Evolutionary conservation across 2,888 invertebrate genomes (phyloP), one percentile per base, ranked within the genome.

Genomic region (Acleris emargana): DNA sequence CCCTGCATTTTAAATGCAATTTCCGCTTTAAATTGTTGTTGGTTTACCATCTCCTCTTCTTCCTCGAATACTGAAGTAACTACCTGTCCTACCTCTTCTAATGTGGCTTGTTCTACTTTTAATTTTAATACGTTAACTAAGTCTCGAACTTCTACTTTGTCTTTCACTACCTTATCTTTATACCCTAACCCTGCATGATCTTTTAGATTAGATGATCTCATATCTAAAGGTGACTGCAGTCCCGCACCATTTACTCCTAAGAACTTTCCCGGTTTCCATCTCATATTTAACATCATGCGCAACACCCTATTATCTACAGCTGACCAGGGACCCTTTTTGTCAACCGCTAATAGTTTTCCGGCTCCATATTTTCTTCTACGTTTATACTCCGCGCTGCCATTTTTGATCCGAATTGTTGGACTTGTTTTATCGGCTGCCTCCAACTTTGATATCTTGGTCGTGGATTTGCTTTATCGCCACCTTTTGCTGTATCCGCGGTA

Each of bases 221-320:
- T 6, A 28, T 42, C 9, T 5, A 67, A 25, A 13, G 67, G 67
- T 32, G 13, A 16, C 17, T 11, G 11, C 2, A 62, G 11, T 0
- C 62, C 67, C 9, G 13, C 38, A 11, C 22, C 17, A 3, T 20
- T 17, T 17, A 16, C 47, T 1, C 67, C 62, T 52, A 67, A 50
- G 2, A 47, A 1, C n/a, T 62, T 22, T 5, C 66, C 66, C 18
- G 68, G 68, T 17, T 25, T 25, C 66, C 66, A 68, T 13, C 68
- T 66, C 45, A 53, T 60, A 20, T n/a, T 25, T 7, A 62, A 20
- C 62, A 53, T 59, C 7, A 67, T 58, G 2, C 2, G 20, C 2
- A 20, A 20, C 20, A 20, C 47, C 47, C 47, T 47, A 47, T 5
- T 3, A 3, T 16, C 2, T 17, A 47, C 20, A 18, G 47, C 18